These are phyloP conservation scores for Emydoidea blandingii DNA, from an alignment of 2,797 vertebrate species.

Conservation along the genomic window DNA sequence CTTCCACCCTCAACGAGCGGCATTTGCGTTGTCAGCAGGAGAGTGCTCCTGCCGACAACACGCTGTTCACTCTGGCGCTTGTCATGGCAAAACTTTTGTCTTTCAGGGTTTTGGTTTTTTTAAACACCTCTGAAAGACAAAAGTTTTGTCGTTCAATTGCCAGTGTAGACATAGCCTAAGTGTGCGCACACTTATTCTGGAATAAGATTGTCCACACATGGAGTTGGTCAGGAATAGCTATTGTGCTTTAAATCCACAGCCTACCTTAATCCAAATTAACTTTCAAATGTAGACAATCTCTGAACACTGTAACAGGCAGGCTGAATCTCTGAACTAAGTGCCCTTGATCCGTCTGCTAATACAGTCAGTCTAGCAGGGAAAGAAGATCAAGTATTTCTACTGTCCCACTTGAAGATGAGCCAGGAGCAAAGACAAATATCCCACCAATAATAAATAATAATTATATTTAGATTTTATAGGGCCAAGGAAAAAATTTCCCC, in stretches of 20 bases:
- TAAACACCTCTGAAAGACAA: too few species aligned
- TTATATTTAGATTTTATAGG: rapidly evolving
- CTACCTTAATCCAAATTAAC: not conserved
- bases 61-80: too few species aligned
- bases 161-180: too few species aligned
- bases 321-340: not conserved
- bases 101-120: too few species aligned
- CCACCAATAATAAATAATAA: rapidly evolving
- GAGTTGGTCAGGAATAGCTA: not conserved
- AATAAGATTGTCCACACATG: not conserved
- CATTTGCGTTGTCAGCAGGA: too few species aligned
- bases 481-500: not conserved
- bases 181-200: not conserved
- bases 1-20: too few species aligned
- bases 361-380: not conserved
- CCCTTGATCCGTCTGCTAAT: not conserved
- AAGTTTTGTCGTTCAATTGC: too few species aligned
- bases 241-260: not conserved
- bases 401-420: not conserved
- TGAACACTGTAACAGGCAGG: not conserved
- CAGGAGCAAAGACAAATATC: not conserved
- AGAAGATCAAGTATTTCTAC: not conserved
- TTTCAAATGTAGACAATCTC: not conserved
- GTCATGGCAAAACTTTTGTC: too few species aligned
- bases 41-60: too few species aligned